Evolutionary conservation across 2,888 invertebrate genomes (phyloP).

Genomic region (Oligia latruncula): DNA sequence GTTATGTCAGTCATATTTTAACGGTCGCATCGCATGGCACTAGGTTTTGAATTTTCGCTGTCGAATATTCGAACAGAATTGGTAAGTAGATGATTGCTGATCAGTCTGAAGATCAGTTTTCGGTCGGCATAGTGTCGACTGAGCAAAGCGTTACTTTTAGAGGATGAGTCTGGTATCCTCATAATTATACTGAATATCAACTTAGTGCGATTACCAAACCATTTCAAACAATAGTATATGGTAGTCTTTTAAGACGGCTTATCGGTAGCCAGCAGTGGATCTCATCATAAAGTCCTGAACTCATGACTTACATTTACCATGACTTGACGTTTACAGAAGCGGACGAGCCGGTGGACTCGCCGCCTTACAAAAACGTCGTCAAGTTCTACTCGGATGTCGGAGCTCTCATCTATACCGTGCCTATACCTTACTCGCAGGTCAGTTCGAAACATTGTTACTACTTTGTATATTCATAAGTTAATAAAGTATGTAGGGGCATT

Average conservation of each 20-base stretch:
- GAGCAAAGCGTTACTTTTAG: background rate
- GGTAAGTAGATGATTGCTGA: background rate
- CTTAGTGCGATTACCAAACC: background rate
- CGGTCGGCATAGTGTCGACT: background rate
- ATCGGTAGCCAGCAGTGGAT: background rate
- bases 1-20: conserved; percentile 1
- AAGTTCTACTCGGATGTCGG: conserved; percentile 98
- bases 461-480: background rate
- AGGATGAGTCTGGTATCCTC: background rate
- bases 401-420: conserved; percentile 94
- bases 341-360: conserved; percentile 79
- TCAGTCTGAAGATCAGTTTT: background rate
- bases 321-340: conserved; percentile 73
- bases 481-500: background rate
- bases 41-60: background rate
- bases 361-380: conserved; percentile 94
- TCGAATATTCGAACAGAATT: background rate
- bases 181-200: background rate
- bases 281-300: background rate
- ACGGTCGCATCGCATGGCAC: background rate
- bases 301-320: background rate
- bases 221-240: background rate
- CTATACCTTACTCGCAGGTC: conserved; percentile 94
- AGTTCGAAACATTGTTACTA: conserved; percentile 52
- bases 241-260: background rate